A percentile compares a stretch with the other conserved stretches of the same genome.
phyloP scores from a whole-genome alignment of 2,888 invertebrate genomes.

The Pollenia angustigena region DNA sequence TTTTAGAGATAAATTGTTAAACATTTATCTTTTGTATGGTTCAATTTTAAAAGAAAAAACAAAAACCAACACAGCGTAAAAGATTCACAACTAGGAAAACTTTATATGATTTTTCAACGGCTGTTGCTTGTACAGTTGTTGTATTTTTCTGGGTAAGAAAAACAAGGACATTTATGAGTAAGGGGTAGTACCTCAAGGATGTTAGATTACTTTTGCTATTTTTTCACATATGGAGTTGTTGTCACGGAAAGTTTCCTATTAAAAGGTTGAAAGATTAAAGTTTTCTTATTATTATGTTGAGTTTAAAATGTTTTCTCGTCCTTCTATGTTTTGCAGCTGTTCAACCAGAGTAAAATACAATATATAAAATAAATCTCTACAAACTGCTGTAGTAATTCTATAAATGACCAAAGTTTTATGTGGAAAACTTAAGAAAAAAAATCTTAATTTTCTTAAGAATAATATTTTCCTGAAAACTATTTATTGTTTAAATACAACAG shows the following conservation, averaged over 20 bases:
- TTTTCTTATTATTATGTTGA: background rate
- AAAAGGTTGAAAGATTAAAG: background rate
- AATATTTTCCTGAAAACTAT: background rate
- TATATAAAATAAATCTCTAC: constrained; percentile 20
- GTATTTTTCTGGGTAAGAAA: background rate
- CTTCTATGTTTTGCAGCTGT: background rate
- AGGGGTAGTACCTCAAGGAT: background rate
- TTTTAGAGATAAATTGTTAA: constrained; percentile 16
- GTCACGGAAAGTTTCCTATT: too few species aligned
- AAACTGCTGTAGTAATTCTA: constrained; percentile 17
- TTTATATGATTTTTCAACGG: background rate
- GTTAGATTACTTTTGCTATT: background rate
- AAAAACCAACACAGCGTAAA: background rate
- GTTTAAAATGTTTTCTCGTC: background rate
- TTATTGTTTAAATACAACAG: too few species aligned
- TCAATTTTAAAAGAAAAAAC: background rate
- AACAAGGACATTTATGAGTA: background rate
- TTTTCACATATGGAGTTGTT: background rate
- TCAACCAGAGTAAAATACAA: background rate
- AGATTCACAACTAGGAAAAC: background rate
- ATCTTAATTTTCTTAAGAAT: background rate
- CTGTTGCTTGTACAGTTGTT: background rate
- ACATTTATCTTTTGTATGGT: constrained; percentile 23
- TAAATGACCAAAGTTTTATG: constrained; percentile 12
- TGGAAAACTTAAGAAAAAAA: background rate